These are phyloP conservation scores for Aplodontia rufa DNA, from an alignment of 2,113 vertebrate genomes.

Conservation along the genomic window DNA sequence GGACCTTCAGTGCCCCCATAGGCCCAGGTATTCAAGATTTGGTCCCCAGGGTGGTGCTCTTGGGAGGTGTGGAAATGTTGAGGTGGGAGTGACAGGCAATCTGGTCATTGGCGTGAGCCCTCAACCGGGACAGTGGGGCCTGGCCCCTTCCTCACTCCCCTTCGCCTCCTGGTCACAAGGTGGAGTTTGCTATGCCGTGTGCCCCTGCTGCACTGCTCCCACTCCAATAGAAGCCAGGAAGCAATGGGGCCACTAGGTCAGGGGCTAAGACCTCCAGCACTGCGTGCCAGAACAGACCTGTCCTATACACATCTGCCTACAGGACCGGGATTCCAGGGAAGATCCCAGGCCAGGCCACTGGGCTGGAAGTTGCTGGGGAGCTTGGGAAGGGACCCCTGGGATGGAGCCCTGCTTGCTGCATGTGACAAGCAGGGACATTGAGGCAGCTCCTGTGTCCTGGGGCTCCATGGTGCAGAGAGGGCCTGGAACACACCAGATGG, in stretches of 20 bases:
- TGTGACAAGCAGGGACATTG: not conserved
- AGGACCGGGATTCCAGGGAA: not conserved
- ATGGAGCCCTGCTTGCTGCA: not conserved
- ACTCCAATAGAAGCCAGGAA: not conserved
- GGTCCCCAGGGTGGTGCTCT: not conserved
- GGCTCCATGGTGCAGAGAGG: rapidly evolving
- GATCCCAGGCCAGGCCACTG: not conserved
- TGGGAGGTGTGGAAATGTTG: not conserved
- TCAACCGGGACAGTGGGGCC: too few species aligned
- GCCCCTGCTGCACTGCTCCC: not conserved
- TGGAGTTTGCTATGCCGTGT: too few species aligned
- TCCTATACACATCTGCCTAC: not conserved
- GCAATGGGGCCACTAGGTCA: not conserved
- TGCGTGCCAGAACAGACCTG: not conserved
- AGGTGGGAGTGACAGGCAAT: not conserved
- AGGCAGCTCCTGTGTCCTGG: too few species aligned
- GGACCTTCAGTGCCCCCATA: not conserved
- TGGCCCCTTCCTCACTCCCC: too few species aligned
- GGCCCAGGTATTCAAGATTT: not conserved
- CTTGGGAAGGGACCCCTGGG: not conserved
- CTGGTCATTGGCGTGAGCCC: not conserved
- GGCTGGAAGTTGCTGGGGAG: not conserved
- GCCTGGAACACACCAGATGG: not conserved
- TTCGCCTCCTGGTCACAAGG: too few species aligned
- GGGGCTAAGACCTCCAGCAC: not conserved